phyloP scores from a whole-genome alignment of 2,797 vertebrate species.

The Danio tinwini region DNA sequence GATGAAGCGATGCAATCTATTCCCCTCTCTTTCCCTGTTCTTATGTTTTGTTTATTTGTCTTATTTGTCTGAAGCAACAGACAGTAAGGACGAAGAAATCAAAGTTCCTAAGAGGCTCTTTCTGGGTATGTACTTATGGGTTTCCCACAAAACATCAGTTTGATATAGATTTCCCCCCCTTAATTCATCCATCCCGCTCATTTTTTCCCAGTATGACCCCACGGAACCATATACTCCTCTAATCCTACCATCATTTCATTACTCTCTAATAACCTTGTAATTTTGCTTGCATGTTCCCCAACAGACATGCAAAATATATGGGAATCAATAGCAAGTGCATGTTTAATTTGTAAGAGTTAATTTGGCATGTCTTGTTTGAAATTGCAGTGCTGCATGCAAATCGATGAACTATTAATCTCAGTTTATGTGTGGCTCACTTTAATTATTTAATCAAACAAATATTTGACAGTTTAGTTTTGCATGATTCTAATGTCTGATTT shows the following conservation, averaged over 20 bases:
- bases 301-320: not conserved
- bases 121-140: slow-evolving; percentile 91
- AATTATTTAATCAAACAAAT: not conserved
- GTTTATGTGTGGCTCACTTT: not conserved
- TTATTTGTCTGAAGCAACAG: slow-evolving; percentile 84
- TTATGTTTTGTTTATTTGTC: slow-evolving; percentile 65
- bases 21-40: slow-evolving; percentile 31
- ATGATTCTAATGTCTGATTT: not conserved
- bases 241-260: slow-evolving; percentile 25
- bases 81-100: slow-evolving; percentile 96
- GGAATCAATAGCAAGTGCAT: not conserved
- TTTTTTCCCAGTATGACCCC: not conserved
- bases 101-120: slow-evolving; percentile 90
- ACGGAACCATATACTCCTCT: not conserved
- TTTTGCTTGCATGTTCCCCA: slow-evolving; percentile 17
- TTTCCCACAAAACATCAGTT: slow-evolving; percentile 62
- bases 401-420: not conserved
- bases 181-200: slow-evolving; percentile 29
- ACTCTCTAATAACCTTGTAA: not conserved
- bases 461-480: not conserved
- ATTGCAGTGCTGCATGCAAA: not conserved
- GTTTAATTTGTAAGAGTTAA: not conserved
- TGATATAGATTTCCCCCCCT: not conserved
- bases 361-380: slow-evolving; percentile 1
- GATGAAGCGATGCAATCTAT: slow-evolving; percentile 17